Base-by-base conservation (phyloP, 1,140 invertebrate species). In the Polyergus mexicanus region DNA sequence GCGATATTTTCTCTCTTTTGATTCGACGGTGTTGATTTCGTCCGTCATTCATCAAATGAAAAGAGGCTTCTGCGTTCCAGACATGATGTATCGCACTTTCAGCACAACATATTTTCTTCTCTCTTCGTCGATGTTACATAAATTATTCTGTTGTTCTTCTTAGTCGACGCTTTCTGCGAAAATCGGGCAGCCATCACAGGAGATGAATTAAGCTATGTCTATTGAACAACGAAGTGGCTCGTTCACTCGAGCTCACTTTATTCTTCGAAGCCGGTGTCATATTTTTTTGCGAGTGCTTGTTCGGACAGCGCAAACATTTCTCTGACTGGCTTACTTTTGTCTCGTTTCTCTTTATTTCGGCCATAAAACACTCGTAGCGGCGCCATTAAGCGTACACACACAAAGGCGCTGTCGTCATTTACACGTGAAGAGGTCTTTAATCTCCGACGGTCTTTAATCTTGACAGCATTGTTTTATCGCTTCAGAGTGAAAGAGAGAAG, bases 21-120 rank as follows among this genome's bases (percentile, higher is more conserved):
- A 38, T 32, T 22, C 16, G 32, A 69, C 76, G 62, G 62, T 69
- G 63, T 80, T 38, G 22, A 80, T 80, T 80, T 80, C 76, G 58
- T 63, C 25, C 19, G 32, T n/a, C 13, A 44, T 44, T 35, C 25
- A 63, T 68, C 63, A 54, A 54, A 16, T 35, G 13, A 69, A 77
- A 65, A 63, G 41, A 32, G 25, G 8, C 38, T 44, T 10, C 16
- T 25, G 41, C 60, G 8, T 25, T 25, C 11, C 19, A 38, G 69
- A 56, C 22, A 16, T 63, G 63, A 66, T 22, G 41, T 16, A 35
- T 13, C 41, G 28, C 13, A 5, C 35, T 76, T 77, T 77, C 58
- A 22, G 25, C 19, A n/a, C 62, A 54, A 69, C n/a, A 19, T 51
- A 54, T 38, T 38, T 78, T 51, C 44, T 74, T 51, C 47, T 51